Conservation (phyloP, 2,113 vertebrate species). For the Chloebia gouldiae region DNA sequence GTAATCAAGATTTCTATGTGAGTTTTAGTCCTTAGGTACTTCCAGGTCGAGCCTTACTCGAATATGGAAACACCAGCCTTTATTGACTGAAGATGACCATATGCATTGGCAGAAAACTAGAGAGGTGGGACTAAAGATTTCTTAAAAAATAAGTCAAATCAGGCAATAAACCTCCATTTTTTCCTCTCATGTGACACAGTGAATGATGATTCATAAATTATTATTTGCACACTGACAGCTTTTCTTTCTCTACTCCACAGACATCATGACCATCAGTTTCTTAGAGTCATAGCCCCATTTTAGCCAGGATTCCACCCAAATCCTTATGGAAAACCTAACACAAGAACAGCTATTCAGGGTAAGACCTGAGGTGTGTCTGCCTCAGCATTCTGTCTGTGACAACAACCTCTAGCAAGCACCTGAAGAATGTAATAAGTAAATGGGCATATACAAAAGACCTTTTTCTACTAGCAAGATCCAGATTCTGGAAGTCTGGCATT, state of each 20-base stretch:
- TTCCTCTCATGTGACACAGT: not conserved
- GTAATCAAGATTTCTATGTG: not conserved
- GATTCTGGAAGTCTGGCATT: not conserved
- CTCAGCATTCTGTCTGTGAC: not conserved
- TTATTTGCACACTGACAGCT: not conserved
- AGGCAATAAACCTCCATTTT: not conserved
- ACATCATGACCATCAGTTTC: not conserved
- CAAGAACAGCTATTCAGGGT: not conserved
- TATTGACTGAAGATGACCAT: not conserved
- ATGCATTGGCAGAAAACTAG: not conserved
- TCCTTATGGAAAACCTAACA: not conserved
- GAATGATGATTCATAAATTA: not conserved
- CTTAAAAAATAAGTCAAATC: not conserved
- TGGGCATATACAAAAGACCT: not conserved
- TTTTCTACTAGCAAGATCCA: not conserved
- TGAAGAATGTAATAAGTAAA: not conserved
- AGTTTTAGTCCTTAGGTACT: not conserved
- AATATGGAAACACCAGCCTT: not conserved
- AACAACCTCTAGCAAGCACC: not conserved
- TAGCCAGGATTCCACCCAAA: not conserved
- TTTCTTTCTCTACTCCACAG: not conserved
- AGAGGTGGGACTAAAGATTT: not conserved
- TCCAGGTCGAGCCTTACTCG: not conserved
- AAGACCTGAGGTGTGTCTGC: not conserved
- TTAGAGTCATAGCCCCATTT: not conserved